Evolutionary conservation across 2,797 vertebrate species (phyloP), one percentile per base, ranked within the genome.

Genomic region (Pteropus rufus): DNA sequence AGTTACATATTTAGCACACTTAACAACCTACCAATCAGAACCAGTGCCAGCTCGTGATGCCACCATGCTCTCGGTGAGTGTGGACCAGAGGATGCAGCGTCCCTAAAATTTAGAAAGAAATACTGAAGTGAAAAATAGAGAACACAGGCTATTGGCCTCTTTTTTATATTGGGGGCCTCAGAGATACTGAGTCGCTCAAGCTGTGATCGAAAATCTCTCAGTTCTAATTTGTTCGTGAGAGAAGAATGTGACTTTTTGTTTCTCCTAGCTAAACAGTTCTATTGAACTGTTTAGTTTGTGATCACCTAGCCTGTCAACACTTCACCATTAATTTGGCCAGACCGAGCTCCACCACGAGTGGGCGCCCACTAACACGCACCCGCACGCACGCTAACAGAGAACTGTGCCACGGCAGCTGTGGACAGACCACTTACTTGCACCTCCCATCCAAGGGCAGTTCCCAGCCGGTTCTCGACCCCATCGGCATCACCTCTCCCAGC

Each of bases 301-400:
- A 12, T 19, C 75, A 26, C 46, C 19, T 16, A 9, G 2, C 62
- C 81, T 10, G 3, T 89, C 24, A 4, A 4, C 26, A 77, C 52
- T 31, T 26, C 67, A 1, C 23, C 9, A n/a, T 69, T 14, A 2
- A 0, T 67, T 16, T 0, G 8, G 10, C 75, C 44, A 26, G 29
- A 10, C 8, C 18, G 10, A 67, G 72, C 60, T 34, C 3, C 0
- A 1, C 19, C 5, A 1, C 44, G n/a, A 2, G 54, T 21, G 60
- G 77, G 52, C 1, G 0, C 62, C 58, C 67, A 39, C 21, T 10
- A 15, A 1, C 14, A 52, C 11, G 16, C 46, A 29, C 41, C 29
- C 15, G 1, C 1, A 0, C 8, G 44, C 89, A 2, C 0, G 7
- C 62, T 10, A 0, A 2, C 10, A 10, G 49, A 21, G 44, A 52